Evolutionary conservation across 1,140 invertebrate species (phyloP).

Genomic region (Neoseiulus cucumeris): DNA sequence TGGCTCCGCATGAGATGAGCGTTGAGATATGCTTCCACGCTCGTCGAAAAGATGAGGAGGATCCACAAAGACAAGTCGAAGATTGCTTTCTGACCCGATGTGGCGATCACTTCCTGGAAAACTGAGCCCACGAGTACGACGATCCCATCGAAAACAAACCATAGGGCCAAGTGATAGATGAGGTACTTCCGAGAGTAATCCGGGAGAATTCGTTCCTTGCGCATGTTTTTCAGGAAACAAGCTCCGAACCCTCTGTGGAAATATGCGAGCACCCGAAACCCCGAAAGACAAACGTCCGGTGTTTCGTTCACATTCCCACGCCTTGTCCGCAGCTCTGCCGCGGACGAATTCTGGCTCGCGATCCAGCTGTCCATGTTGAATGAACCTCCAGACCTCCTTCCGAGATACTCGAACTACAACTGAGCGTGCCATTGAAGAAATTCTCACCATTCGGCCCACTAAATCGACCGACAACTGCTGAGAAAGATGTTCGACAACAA

Average conservation of each 20-base stretch:
- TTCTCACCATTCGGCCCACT: too few species aligned
- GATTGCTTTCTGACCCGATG: neutral
- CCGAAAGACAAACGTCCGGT: neutral
- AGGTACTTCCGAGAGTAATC: neutral
- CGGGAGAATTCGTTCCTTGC: neutral
- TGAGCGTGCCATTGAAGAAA: too few species aligned
- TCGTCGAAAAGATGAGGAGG: neutral
- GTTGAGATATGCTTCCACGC: neutral
- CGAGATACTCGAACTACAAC: neutral
- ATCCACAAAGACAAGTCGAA: neutral
- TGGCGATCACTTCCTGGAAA: neutral
- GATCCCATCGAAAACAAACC: neutral
- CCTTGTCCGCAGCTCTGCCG: too few species aligned
- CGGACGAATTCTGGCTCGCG: too few species aligned
- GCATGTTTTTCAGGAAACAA: neutral
- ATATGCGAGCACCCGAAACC: neutral
- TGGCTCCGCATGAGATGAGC: neutral
- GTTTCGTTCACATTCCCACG: neutral
- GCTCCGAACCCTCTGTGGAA: neutral
- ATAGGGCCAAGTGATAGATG: neutral
- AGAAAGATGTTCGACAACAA: too few species aligned
- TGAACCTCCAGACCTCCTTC: neutral
- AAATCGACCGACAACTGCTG: too few species aligned
- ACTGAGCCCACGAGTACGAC: neutral
- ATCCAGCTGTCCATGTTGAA: neutral